Evolutionary conservation across 2,888 invertebrate species (phyloP), one percentile per base, ranked within the genome.

Genomic region (Isoperla grammatica): DNA sequence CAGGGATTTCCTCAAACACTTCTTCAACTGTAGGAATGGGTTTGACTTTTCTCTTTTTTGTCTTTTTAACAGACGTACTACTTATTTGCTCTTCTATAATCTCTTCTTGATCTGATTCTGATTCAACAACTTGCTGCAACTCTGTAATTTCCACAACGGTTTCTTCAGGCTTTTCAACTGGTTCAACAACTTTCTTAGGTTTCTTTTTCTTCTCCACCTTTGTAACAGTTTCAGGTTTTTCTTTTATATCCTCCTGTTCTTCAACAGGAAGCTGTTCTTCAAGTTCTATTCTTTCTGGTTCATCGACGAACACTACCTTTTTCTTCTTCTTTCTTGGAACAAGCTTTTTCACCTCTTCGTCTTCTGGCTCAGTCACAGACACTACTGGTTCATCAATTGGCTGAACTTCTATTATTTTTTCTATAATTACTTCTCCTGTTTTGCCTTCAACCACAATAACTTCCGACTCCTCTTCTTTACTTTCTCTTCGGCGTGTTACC

Each of bases 301-400:
- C 67, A 23, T 64, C 65, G 50, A 66, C 66, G 13, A 64, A 57
- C 17, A 55, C 37, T 4, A 13, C 60, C 61, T 66, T 64, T 67
- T 67, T 63, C 70, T 71, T 59, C 72, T 63, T 64, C 57, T 68
- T 66, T 60, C 68, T 66, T 2, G 70, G 68, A 3, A 71, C 65
- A 67, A 5, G 68, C 67, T 67, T 67, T 61, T 76, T 75, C 6
- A 78, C 76, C 65, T 73, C 64, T 22, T 78, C 70, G 71, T 77
- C 78, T 69, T 79, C 78, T 68, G 71, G 71, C 65, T 71, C 71
- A 69, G 42, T 49, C 11, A 43, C 60, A 22, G 43, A 19, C 12
- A 15, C 12, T 9, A 22, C 13, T 15, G 61, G 65, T 59, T 71
- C 68, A 5, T 69, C 66, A 9, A 56, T 57, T 54, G 68, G 66